phyloP scores from a whole-genome alignment of 2,797 vertebrate species.

The Denticeps clupeoides region DNA sequence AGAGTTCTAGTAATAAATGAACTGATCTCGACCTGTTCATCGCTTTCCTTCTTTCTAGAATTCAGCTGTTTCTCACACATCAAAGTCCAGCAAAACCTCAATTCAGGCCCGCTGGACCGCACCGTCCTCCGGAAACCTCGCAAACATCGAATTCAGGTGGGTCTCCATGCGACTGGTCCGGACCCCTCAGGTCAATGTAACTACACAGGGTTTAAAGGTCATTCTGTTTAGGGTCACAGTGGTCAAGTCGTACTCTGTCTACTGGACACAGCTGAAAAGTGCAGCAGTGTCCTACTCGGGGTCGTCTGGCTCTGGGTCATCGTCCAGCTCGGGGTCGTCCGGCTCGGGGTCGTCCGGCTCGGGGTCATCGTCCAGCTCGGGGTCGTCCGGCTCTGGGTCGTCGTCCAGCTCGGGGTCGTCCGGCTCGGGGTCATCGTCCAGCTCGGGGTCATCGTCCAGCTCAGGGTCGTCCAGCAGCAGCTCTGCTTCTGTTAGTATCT shows the following conservation, averaged over 20 bases:
- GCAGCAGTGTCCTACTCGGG: constrained; percentile 12
- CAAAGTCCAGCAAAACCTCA: neutral
- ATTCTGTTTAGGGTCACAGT: constrained; percentile 38
- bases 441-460: too few relatives aligned
- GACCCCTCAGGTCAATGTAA: too few relatives aligned
- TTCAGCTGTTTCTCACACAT: constrained; percentile 48
- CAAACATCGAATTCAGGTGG: constrained; percentile 50
- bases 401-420: too few relatives aligned
- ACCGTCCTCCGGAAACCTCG: constrained; percentile 5
- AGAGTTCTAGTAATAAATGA: too few relatives aligned
- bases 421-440: too few relatives aligned
- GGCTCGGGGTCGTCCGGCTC: too few relatives aligned
- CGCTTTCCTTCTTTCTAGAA: constrained; percentile 32
- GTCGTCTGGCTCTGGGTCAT: too few relatives aligned
- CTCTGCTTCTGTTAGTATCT: neutral
- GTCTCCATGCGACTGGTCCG: too few relatives aligned
- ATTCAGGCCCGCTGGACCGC: constrained; percentile 44
- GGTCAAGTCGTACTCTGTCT: constrained; percentile 15
- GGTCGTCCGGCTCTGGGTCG: too few relatives aligned
- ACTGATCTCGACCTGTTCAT: neutral
- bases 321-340: too few relatives aligned
- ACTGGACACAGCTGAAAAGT: constrained; percentile 42
- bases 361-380: too few relatives aligned
- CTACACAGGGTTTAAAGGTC: neutral
- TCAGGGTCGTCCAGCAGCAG: too few relatives aligned